Evolutionary conservation across 1,140 invertebrate species (phyloP).

Genomic region (Dinoponera quadriceps): DNA sequence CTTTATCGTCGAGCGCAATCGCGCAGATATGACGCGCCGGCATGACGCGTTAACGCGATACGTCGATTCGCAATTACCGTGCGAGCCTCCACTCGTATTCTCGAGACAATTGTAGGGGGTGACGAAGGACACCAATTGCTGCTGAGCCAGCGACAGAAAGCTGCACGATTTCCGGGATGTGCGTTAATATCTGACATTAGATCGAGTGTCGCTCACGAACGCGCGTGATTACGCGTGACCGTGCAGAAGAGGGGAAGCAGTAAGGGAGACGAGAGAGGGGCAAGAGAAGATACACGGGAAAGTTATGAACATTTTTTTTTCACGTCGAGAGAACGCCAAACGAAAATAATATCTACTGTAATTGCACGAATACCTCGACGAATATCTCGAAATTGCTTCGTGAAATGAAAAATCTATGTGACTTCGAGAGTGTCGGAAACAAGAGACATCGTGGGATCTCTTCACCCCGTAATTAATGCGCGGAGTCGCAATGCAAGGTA

Average conservation of each 20-base stretch:
- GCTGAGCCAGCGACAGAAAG: slow-evolving; percentile 64
- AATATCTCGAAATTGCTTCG: too few relatives aligned
- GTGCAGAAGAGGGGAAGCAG: background rate
- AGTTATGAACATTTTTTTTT: background rate
- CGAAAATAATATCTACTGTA: too few relatives aligned
- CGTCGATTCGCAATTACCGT: slow-evolving; percentile 76
- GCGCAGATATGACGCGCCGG: slow-evolving; percentile 40
- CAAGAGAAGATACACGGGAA: background rate
- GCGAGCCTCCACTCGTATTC: slow-evolving; percentile 72
- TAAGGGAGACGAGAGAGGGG: background rate
- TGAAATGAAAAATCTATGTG: too few relatives aligned
- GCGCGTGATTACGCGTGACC: slow-evolving; percentile 9
- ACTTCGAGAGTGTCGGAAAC: too few relatives aligned
- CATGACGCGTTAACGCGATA: slow-evolving; percentile 68
- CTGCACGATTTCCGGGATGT: slow-evolving; percentile 66
- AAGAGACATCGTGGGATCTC: too few relatives aligned
- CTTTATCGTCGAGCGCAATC: slow-evolving; percentile 49
- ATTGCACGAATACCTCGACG: background rate
- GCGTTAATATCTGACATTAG: slow-evolving; percentile 63
- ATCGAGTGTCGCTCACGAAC: slow-evolving; percentile 43
- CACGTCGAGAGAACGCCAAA: background rate
- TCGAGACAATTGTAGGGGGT: slow-evolving; percentile 74
- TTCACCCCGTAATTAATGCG: too few relatives aligned
- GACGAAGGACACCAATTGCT: slow-evolving; percentile 72
- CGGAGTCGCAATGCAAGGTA: background rate